phyloP scores from a whole-genome alignment of 2,113 vertebrate genomes.

The Lycocorax pyrrhopterus region DNA sequence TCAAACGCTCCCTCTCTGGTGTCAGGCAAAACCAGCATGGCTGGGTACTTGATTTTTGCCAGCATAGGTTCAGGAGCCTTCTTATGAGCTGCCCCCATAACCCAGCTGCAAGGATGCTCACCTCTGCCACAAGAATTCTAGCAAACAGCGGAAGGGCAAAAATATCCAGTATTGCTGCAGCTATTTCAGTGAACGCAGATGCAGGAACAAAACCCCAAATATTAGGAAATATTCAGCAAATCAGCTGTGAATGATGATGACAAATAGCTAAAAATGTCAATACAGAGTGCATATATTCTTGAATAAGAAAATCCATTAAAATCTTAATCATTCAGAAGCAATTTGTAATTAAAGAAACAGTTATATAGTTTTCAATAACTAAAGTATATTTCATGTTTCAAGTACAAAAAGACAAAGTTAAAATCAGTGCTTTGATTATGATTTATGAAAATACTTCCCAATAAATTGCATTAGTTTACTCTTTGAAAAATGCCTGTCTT shows the following conservation, averaged over 20 bases:
- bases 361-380: neutral
- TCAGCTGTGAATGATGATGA: neutral
- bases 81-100: neutral
- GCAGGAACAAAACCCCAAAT: neutral
- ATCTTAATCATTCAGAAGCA: neutral
- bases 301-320: neutral
- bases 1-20: neutral
- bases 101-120: neutral
- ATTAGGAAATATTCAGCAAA: neutral
- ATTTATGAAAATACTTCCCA: neutral
- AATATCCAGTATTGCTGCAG: neutral
- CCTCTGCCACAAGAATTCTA: neutral
- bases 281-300: neutral
- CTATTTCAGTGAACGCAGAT: neutral
- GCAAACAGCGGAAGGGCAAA: neutral
- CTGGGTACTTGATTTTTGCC: neutral
- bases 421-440: neutral
- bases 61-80: neutral
- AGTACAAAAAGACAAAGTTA: neutral
- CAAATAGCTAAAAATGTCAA: neutral
- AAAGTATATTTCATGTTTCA: neutral
- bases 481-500: neutral
- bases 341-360: neutral
- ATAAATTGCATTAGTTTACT: neutral
- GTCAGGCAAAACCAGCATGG: neutral